Percentiles rank a stretch among this genome's conserved stretches.
phyloP scores from a whole-genome alignment of 1,140 invertebrate species.

The Pseudomyrmex flavicornis region DNA sequence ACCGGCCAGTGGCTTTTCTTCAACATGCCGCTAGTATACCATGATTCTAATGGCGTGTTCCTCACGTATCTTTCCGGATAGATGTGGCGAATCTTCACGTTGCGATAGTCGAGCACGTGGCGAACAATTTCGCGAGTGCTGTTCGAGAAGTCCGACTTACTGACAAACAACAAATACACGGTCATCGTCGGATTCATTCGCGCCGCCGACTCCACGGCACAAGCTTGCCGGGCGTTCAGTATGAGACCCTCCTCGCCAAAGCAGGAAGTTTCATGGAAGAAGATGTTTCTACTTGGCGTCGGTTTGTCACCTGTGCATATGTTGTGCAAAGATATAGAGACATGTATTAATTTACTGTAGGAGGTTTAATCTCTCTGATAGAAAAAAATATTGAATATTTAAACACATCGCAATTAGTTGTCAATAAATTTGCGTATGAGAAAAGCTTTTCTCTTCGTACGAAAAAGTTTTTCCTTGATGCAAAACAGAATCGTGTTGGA shows the following conservation, averaged over 20 bases:
- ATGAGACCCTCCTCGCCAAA: conserved; percentile 79
- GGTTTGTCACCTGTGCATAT: conserved; percentile 14
- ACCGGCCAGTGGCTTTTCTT: conserved; percentile 85
- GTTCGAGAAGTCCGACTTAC: conserved; percentile 81
- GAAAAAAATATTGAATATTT: too few relatives aligned
- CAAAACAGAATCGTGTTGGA: too few relatives aligned
- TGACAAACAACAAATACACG: conserved; percentile 86
- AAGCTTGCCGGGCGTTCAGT: conserved; percentile 87
- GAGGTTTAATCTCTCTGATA: too few relatives aligned
- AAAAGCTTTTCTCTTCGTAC: too few relatives aligned
- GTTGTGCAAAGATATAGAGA: too few relatives aligned
- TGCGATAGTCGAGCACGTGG: conserved; percentile 84
- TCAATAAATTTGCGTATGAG: too few relatives aligned
- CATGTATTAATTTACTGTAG: too few relatives aligned
- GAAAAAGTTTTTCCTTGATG: too few relatives aligned
- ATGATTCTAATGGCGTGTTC: conserved; percentile 87
- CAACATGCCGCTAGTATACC: conserved; percentile 86
- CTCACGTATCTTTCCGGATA: conserved; percentile 85
- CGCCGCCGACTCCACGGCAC: conserved; percentile 89
- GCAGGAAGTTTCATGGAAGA: conserved; percentile 87
- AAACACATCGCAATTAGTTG: too few relatives aligned
- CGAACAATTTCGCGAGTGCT: conserved; percentile 78
- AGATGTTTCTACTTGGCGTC: conserved; percentile 84
- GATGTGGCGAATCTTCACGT: conserved; percentile 85
- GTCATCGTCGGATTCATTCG: conserved; percentile 86